Evolutionary conservation across 2,888 invertebrate genomes (phyloP).

Genomic region (Pollenia labialis): DNA sequence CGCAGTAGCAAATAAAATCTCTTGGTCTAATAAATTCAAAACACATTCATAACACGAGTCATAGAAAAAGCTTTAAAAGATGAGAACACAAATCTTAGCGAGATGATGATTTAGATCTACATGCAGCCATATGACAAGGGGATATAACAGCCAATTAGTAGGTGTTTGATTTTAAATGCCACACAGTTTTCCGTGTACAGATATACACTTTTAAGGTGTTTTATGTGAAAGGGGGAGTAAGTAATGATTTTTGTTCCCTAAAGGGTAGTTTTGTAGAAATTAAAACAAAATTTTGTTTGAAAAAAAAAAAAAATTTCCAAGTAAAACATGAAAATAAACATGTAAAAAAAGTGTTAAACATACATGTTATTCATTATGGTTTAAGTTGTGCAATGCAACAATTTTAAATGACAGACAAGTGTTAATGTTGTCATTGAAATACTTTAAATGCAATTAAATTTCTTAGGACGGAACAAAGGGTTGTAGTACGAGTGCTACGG

Average conservation of each 20-base stretch:
- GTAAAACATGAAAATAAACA: neutral
- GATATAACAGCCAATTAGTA: constrained; percentile 64
- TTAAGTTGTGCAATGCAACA: constrained; percentile 3
- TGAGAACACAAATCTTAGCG: constrained; percentile 19
- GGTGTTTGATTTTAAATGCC: constrained; percentile 61
- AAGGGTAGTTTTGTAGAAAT: constrained; percentile 27
- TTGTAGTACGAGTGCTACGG: constrained; percentile 36
- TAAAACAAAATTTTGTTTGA: constrained; percentile 29
- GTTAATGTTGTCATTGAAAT: constrained; percentile 55
- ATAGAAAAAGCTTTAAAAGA: constrained; percentile 41
- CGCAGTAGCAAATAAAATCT: constrained; percentile 45
- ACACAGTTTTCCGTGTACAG: constrained; percentile 31
- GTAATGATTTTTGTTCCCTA: constrained; percentile 26
- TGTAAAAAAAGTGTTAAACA: constrained; percentile 39
- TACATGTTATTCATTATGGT: neutral
- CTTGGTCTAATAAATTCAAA: constrained; percentile 65
- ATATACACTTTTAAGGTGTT: neutral
- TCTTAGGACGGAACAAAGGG: neutral
- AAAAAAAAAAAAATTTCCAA: neutral
- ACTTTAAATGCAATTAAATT: neutral
- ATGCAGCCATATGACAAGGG: constrained; percentile 35
- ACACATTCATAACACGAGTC: constrained; percentile 57
- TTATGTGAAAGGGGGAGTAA: constrained; percentile 7
- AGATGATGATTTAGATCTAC: constrained; percentile 23
- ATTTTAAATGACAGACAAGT: constrained; percentile 65